Evolutionary conservation across 1,140 invertebrate genomes (phyloP), one percentile per base, ranked within the genome.

Genomic region (Diorhabda sublineata): DNA sequence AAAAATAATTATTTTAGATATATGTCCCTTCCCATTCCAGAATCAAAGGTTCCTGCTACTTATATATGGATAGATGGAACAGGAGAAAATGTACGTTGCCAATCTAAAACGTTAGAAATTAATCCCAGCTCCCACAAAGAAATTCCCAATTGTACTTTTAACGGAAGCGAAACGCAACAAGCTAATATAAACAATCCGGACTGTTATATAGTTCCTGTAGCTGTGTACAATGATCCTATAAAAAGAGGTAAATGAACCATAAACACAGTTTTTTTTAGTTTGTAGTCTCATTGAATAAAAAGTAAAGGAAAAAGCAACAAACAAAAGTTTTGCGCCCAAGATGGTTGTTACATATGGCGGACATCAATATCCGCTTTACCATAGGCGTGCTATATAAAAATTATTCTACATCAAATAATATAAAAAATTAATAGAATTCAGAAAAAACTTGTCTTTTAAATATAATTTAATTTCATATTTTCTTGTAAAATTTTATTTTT

Each of bases 141-240:
- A 70, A 83, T 97, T 60, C 97, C 97, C 0, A 84, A 91, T 2
- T 99, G 97, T 97, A 97, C 96, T 76, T 98, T 93, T 81, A 96
- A 98, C 82, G 97, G 97, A 42, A 97, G 94, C 77, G 93, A 91
- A 0, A 93, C 91, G 0, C 87, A 87, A 45, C 92, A 94, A 80
- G 90, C 91, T 0, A 86, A 91, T 70, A 90, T 91, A 2, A 84
- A 84, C 72, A 92, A 94, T 76, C 95, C 95, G 2, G 97, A 99
- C 77, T 89, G 95, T 6, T 97, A 90, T 79, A 84, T 99, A 2
- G 85, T 92, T 61, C 96, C 97, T 2, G 90, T 95, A 11, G 93
- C 89, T 11, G 88, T 98, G 52, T 98, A 97, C 85, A 91, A 89
- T 65, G 97, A 99, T 79, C 97, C 97, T 0, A 97, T 99, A 84